Evolutionary conservation across 2,797 vertebrate species (phyloP), one percentile per base, ranked within the genome.

Genomic region (Crenichthys baileyi): DNA sequence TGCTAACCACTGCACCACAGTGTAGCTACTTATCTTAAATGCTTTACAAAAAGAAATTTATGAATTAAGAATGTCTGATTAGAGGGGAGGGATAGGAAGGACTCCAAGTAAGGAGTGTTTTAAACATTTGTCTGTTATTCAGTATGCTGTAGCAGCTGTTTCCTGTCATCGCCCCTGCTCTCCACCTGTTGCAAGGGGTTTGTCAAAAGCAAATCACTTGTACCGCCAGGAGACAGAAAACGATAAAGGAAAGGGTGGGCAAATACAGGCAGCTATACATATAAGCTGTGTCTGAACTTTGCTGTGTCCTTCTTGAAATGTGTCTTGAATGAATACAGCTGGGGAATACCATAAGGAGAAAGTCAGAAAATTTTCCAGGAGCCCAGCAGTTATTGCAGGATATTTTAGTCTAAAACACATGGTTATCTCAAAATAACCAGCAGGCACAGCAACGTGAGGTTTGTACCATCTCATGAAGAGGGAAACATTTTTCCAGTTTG

Each of bases 151-250:
- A 80, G 46, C 75, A 86, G 82, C 88, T 91, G 85, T 56, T 39
- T 65, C 67, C 53, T 5, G 5, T 87, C 82, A 75, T 73, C 82
- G 31, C 26, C 72, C 77, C 81, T 79, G 78, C 77, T 70, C 72
- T 83, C 75, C 70, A 77, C 39, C 73, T 72, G 3, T 82, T 79
- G 77, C 84, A 68, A 72, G 29, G 24, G 73, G 70, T 67, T 26
- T 78, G 81, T 82, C 79, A 68, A 13, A n/a, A 24, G 5, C 50
- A 53, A 87, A 72, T 76, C 73, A 41, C 36, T 76, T 63, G 91
- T 91, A 92, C 90, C 86, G 89, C 78, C 76, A 83, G 74, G 87
- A 90, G 85, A 82, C 78, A 51, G 80, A 58, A 53, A 24, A 56
- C 36, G 29, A 73, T 20, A 50, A 60, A 68, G 46, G 46, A 55